phyloP scores from a whole-genome alignment of 2,888 invertebrate species.

The Pristionchus japonicus region DNA sequence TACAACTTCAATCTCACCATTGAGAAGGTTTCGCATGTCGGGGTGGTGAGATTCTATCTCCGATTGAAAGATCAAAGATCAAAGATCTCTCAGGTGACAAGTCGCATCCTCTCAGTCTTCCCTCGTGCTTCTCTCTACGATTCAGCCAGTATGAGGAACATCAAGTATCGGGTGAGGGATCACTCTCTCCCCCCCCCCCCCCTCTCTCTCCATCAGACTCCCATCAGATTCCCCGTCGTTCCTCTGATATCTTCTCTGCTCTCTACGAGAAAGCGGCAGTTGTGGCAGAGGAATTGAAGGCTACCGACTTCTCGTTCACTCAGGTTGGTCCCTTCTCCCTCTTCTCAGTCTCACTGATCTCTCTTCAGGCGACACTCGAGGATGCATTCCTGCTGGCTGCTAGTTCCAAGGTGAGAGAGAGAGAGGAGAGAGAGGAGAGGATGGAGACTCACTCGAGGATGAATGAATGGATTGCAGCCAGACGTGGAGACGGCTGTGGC shows the following conservation, averaged over 20 bases:
- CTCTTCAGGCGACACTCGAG: constrained; percentile 28
- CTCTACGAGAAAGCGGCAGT: background rate
- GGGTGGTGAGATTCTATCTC: background rate
- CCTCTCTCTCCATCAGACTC: background rate
- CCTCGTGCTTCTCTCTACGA: background rate
- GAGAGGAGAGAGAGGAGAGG: too few species aligned
- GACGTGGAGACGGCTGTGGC: constrained; percentile 3
- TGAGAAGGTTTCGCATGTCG: background rate
- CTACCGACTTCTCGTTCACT: background rate
- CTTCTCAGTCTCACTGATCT: too few species aligned
- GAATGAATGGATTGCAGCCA: background rate
- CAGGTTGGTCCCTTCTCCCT: background rate
- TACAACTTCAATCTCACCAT: background rate
- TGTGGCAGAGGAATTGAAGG: background rate
- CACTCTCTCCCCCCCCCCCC: too few species aligned
- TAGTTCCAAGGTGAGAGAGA: background rate
- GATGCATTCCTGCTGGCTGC: constrained; percentile 33
- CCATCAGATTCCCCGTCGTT: background rate
- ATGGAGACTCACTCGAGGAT: too few species aligned
- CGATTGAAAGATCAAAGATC: too few species aligned
- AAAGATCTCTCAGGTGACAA: background rate
- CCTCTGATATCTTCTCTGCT: background rate
- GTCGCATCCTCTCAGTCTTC: background rate
- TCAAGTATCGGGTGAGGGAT: background rate
- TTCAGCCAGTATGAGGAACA: background rate